Conservation (phyloP, 2,888 invertebrate species). For the Drosophila cognata region DNA sequence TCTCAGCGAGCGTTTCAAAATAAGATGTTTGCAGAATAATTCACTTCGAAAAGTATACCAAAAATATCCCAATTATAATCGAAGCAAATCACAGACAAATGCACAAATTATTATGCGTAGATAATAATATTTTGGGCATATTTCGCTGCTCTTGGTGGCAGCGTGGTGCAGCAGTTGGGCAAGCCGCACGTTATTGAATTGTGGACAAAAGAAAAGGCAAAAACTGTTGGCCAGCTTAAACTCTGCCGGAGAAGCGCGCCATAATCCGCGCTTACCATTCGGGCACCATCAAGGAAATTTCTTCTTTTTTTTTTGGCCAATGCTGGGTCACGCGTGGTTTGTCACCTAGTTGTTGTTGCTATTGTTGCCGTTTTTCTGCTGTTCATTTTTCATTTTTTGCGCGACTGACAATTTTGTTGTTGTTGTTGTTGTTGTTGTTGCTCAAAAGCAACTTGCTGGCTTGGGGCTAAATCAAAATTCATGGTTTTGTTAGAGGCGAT, state of each 20-base stretch:
- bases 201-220: neutral
- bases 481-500: conserved; percentile 73
- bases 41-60: no score
- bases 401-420: conserved; percentile 32
- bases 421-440: conserved; percentile 19
- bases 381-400: conserved; percentile 8
- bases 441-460: conserved; percentile 14
- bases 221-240: conserved; percentile 33
- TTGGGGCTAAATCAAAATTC: conserved; percentile 82
- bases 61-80: neutral
- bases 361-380: conserved; percentile 18
- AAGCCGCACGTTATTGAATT: conserved; percentile 30
- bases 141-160: neutral
- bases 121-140: neutral
- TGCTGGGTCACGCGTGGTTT: conserved; percentile 68
- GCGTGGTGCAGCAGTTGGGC: conserved; percentile 17
- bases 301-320: conserved; percentile 10
- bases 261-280: conserved; percentile 69
- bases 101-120: neutral
- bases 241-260: conserved; percentile 59
- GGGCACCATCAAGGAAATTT: conserved; percentile 45
- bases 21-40: neutral
- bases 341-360: conserved; percentile 65
- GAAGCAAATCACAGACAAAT: neutral
- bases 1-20: neutral